phyloP scores from a whole-genome alignment of 2,113 vertebrate genomes.

The Sinosuthora webbiana region DNA sequence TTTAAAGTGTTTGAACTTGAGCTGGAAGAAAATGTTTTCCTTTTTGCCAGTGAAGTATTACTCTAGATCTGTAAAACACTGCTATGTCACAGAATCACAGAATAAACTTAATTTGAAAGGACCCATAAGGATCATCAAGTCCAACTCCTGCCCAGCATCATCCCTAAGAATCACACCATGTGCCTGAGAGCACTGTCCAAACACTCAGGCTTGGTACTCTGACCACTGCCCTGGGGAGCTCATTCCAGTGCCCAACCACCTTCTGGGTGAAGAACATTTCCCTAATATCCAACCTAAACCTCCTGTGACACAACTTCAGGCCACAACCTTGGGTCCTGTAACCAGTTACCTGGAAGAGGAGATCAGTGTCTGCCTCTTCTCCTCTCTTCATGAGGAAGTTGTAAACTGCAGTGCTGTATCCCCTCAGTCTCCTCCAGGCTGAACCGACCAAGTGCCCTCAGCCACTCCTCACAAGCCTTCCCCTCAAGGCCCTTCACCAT shows the following conservation, averaged over 20 bases:
- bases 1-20: background rate
- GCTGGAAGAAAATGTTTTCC: background rate
- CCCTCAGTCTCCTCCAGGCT: background rate
- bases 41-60: background rate
- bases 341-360: no score
- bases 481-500: background rate
- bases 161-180: background rate
- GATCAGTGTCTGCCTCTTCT: background rate
- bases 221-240: background rate
- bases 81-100: background rate
- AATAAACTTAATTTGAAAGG: background rate
- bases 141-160: background rate
- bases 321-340: background rate
- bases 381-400: background rate
- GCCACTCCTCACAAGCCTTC: accelerated
- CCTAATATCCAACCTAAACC: background rate
- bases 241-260: background rate
- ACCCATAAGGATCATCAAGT: background rate
- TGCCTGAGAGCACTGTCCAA: background rate
- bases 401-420: background rate
- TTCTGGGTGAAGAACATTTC: background rate
- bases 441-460: background rate
- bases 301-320: background rate
- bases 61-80: background rate
- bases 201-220: background rate